phyloP scores from a whole-genome alignment of 2,797 vertebrate genomes.

The Melopsittacus undulatus region DNA sequence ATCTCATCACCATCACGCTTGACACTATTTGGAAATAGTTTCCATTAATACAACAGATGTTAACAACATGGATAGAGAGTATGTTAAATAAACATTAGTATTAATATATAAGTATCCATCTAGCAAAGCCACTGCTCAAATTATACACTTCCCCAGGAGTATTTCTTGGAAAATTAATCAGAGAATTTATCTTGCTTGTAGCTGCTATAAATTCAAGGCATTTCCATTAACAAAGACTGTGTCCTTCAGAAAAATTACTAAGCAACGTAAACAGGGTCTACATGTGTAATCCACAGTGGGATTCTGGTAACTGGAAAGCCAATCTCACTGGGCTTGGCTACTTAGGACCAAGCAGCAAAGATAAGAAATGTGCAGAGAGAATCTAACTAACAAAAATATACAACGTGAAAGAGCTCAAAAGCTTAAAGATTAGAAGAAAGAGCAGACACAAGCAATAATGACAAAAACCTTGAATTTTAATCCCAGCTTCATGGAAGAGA shows the following conservation, averaged over 20 bases:
- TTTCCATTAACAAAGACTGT: neutral
- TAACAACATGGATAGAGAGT: conserved; percentile 27
- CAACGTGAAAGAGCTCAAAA: neutral
- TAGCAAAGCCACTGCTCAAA: conserved; percentile 27
- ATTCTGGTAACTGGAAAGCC: neutral
- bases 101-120: neutral
- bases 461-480: conserved; percentile 2
- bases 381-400: neutral
- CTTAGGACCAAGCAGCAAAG: neutral
- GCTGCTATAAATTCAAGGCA: neutral
- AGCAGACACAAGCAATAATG: neutral
- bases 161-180: neutral
- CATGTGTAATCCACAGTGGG: neutral
- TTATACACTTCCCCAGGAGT: neutral
- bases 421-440: neutral
- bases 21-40: conserved; percentile 46
- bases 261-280: neutral
- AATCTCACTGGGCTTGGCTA: neutral
- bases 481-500: neutral
- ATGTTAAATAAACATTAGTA: conserved; percentile 37
- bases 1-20: conserved; percentile 9
- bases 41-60: conserved; percentile 37
- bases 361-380: neutral
- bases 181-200: neutral
- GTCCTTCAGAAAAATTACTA: neutral